Base-by-base conservation (phyloP, 2,888 invertebrate species). In the Cephonodes hylas region DNA sequence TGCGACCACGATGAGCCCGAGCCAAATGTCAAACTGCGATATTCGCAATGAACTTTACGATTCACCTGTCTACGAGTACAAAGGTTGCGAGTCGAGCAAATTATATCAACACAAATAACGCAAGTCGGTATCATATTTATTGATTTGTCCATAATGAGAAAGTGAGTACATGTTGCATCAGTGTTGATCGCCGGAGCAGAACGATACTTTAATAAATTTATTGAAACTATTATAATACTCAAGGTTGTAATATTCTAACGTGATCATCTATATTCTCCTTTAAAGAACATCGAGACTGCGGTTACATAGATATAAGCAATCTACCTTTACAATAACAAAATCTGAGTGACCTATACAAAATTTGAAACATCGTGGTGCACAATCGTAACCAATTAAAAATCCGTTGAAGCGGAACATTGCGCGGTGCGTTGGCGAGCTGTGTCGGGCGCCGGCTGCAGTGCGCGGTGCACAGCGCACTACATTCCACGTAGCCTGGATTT, bases 11-110 rank as follows among this genome's bases (percentile, higher is more conserved):
- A 83, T 82, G 85, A 78, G 79, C 74, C 74, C 74, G 70, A 62
- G 67, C 74, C 81, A 88, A 91, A 89, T 89, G 89, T 85, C 91
- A 85, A 80, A 76, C 69, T 74, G 69, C 74, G 74, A 74, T 75
- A 78, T 77, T 77, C 74, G 76, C 77, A 76, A 69, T 85, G 83
- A 86, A 84, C 85, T 85, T 85, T 83, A 76, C 74, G 66, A 73
- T 68, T 75, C 71, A 73, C 71, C 66, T 67, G 71, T 67, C 66
- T 53, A 66, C 66, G 64, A 57, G 63, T 64, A 70, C 67, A 66
- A 65, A 62, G 68, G 64, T 69, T 72, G 69, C 70, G 66, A 69
- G 58, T 63, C 63, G 42, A 25, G 60, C 42, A 42, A 38, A 42
- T 38, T 25, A 48, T 27, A 53, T 60, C 42, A 58, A 38, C 42